phyloP scores from a whole-genome alignment of 2,113 vertebrate genomes.

The Trachemys scripta region DNA sequence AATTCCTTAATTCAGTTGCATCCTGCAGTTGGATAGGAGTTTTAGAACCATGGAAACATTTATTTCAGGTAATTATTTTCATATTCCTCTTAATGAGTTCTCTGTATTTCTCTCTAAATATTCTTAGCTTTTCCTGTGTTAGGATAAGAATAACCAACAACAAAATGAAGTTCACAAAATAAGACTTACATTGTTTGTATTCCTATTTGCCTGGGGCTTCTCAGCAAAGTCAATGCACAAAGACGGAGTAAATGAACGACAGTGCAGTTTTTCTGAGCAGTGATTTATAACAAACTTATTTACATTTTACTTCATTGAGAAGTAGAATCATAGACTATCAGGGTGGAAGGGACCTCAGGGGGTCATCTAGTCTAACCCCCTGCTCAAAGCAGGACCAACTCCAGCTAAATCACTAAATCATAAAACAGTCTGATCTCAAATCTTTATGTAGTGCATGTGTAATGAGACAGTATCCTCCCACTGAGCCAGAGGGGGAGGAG shows the following conservation, averaged over 20 bases:
- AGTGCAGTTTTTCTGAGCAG: not conserved
- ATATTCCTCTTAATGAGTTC: not conserved
- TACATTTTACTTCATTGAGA: not conserved
- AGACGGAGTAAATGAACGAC: not conserved
- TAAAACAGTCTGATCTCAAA: not conserved
- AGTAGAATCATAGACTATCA: not conserved
- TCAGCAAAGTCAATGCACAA: not conserved
- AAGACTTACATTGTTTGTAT: not conserved
- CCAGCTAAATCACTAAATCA: no score
- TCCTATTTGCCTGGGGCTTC: not conserved
- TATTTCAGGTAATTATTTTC: rapidly evolving
- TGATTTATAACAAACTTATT: not conserved
- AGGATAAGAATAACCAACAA: not conserved
- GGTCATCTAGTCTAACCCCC: no score
- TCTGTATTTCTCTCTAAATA: not conserved
- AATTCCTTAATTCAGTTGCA: not conserved
- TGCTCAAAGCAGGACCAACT: no score
- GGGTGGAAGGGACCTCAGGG: no score
- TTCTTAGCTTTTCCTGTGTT: not conserved
- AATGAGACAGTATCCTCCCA: no score
- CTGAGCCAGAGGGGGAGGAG: no score
- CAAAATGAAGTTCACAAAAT: not conserved
- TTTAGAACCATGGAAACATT: not conserved
- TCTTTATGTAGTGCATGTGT: not conserved
- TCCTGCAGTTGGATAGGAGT: not conserved